Base-by-base conservation (phyloP, 2,797 vertebrate species). In the Chaenodraco wilsoni region DNA sequence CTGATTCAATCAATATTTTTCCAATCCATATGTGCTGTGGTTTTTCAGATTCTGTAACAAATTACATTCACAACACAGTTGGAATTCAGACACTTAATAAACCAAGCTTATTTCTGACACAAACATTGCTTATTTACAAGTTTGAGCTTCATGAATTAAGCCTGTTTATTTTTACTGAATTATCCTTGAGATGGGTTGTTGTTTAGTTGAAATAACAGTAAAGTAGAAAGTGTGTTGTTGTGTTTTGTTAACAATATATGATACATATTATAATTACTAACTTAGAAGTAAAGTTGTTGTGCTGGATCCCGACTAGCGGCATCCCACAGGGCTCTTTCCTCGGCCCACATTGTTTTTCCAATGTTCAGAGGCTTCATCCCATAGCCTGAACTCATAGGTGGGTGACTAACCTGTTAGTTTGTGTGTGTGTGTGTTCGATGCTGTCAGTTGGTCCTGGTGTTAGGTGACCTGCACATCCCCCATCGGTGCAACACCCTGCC, bases 391-490 rank as follows among this genome's bases (percentile, higher is more conserved):
- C 46, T 72, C 17, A 17, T 55, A 0, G 3, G 7, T 43, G 46
- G 8, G 5, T 60, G 21, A 61, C 75, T 87, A 54, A 83, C 55
- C 19, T 8, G 31, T 62, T 10, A 75, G 40, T 64, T 23, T 65
- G 8, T 61, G 37, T 72, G 19, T 23, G 19, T 23, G 49, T 37
- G 13, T 61, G 33, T 83, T 70, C 23, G 33, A 59, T 81, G 68
- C 41, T 45, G 8, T 72, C 91, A 99, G 98, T 95, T 99, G 97
- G 98, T 99, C 94, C 91, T 99, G 93, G 98, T 99, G 72, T 94
- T 99, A 92, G 98, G 98, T 92, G 98, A 99, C 72, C 96, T 99
- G 86, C 97, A 99, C 91, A 99, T 99, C 88, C 98, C 98, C 33
- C 98, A 99, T 79, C 96, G 98, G 69, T 99, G 98, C 94, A 99